Base-by-base conservation (phyloP, 2,797 vertebrate species). In the Eulemur rubriventer region DNA sequence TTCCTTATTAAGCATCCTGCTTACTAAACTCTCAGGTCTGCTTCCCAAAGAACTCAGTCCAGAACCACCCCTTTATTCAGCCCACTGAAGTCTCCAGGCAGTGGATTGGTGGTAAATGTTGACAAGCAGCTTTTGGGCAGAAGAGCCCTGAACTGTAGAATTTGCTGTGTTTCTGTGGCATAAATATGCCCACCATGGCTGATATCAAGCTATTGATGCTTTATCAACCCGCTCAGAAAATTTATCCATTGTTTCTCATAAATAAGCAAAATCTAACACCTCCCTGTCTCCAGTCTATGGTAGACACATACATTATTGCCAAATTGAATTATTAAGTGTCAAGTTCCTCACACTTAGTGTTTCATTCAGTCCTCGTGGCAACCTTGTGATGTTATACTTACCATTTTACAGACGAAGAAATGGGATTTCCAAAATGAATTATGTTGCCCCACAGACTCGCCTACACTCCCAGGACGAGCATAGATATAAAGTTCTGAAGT, bases 21-120 rank as follows among this genome's bases (percentile, higher is more conserved):
- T 59, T 87, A 38, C n/a, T 63, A 35, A 73, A 81, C 57, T 67
- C 46, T 50, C 50, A 50, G 38, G 16, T 70, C 35, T 75, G 41
- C 26, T 76, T 81, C n/a, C 43, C 26, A 57, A 88, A 76, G 8
- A 89, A 38, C 13, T 46, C 79, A 41, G 7, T 17, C 24, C 52
- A 4, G 57, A 11, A 26, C 22, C 46, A 70, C 3, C 13, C 16
- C 30, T 83, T 8, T 16, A 24, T 18, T 8, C 18, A 48, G 46
- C 5, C 33, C 30, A 9, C 22, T 6, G 16, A 84, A 14, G 14
- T 43, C 65, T 41, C 4, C n/a, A 63, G 41, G 33, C 18, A 65
- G 24, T 1, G 3, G 6, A 10, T 14, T 33, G 10, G 8, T 41
- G 6, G 3, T 17, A 18, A 41, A 28, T 38, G 6, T 14, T 11